phyloP scores from a whole-genome alignment of 2,888 invertebrate genomes.

The Agrotis segetum region DNA sequence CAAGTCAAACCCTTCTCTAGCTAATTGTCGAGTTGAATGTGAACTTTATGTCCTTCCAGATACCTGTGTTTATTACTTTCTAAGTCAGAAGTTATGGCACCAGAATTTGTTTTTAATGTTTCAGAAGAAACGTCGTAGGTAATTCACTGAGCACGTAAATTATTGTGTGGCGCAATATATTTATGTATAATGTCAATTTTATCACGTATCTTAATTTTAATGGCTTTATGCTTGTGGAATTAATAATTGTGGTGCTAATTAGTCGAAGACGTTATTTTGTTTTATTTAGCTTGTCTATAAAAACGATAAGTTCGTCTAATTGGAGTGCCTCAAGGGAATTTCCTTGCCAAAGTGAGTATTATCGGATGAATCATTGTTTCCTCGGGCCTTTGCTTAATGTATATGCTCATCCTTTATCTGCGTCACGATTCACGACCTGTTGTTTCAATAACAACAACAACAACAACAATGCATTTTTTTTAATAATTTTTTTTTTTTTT shows the following conservation, averaged over 20 bases:
- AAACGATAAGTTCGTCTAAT: not conserved
- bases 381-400: slow-evolving; percentile 9
- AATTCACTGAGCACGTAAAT: slow-evolving; percentile 37
- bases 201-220: slow-evolving; percentile 24
- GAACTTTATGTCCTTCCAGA: slow-evolving; percentile 40
- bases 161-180: slow-evolving; percentile 13
- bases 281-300: not conserved
- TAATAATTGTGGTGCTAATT: too few relatives aligned
- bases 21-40: slow-evolving; percentile 33
- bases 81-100: slow-evolving; percentile 20
- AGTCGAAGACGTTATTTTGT: not conserved
- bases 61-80: slow-evolving; percentile 46
- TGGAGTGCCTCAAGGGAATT: slow-evolving; percentile 1
- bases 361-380: slow-evolving; percentile 32
- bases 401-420: slow-evolving; percentile 7
- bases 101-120: slow-evolving; percentile 18
- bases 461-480: too few relatives aligned
- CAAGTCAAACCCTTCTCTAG: slow-evolving; percentile 60
- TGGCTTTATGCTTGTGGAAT: not conserved
- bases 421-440: slow-evolving; percentile 34
- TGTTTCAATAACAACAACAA: too few relatives aligned
- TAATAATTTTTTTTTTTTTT: too few relatives aligned
- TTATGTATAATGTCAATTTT: slow-evolving; percentile 3
- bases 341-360: not conserved
- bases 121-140: slow-evolving; percentile 1